Evolutionary conservation across 1,140 invertebrate genomes (phyloP), one percentile per base, ranked within the genome.

Genomic region (Antheraea pernyi): DNA sequence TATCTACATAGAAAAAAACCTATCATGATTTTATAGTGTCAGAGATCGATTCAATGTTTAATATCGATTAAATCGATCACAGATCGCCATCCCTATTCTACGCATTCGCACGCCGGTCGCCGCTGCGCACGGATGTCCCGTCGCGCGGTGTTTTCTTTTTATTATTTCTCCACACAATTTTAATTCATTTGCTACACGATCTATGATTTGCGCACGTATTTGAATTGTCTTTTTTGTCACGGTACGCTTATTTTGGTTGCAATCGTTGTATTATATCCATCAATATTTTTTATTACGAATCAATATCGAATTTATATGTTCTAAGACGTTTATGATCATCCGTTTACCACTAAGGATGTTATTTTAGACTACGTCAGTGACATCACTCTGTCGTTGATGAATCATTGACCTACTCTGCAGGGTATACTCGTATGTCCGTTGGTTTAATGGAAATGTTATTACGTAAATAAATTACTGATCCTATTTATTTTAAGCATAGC

Each of bases 141-240:
- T 63, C 42, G 71, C 68, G 60, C 72, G 59, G 53, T 71, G 0
- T n/a, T 13, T 53, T 53, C 0, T 16, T 13, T 67, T 79, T 77
- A 69, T 68, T 64, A 73, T 77, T 74, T 72, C 59, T 42, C 71
- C 75, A 73, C 69, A 68, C 46, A n/a, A 16, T 68, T 68, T 85
- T 83, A 72, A 75, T 86, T 86, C 73, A 68, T 75, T 90, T 87
- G 86, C 85, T 80, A 76, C 83, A 85, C 83, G 72, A 77, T 80
- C 74, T 84, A 80, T 87, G 79, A 79, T 87, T 86, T 85, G 83
- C 85, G 82, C 86, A 82, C 73, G 77, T 65, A 22, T n/a, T n/a
- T n/a, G n/a, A n/a, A n/a, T 61, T 22, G 4, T 19, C 30, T 81
- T 65, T 83, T 76, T 81, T 75, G 79, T 82, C 69, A 76, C 73